Conservation (phyloP, 2,113 vertebrate species). For the Sinocyclocheilus maitianheensis region DNA sequence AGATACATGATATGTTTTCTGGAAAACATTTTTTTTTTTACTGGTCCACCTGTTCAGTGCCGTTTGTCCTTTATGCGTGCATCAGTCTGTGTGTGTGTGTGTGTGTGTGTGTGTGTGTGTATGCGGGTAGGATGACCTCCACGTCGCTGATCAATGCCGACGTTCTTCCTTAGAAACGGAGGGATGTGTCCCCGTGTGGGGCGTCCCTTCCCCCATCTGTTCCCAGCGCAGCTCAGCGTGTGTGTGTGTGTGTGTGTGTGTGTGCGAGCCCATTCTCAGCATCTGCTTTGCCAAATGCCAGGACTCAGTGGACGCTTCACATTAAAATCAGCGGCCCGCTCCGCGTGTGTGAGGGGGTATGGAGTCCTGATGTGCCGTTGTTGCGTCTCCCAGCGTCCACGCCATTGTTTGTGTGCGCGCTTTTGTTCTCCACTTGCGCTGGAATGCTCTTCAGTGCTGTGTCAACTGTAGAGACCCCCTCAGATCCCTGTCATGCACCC, state of each 20-base stretch:
- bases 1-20: conserved; percentile 54
- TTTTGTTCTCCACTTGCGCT: conserved; percentile 63
- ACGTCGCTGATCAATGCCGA: conserved; percentile 20
- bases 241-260: conserved; percentile 44
- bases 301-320: conserved; percentile 56
- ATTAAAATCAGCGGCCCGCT: conserved; percentile 23
- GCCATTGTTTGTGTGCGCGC: conserved; percentile 54
- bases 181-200: conserved; percentile 45
- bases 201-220: conserved; percentile 46
- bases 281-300: conserved; percentile 76
- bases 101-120: background rate
- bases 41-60: conserved; percentile 52
- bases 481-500: conserved; percentile 53
- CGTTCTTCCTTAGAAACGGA: conserved; percentile 15
- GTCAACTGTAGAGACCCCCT: conserved; percentile 53
- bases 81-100: conserved; percentile 19
- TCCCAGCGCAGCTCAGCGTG: conserved; percentile 49
- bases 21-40: conserved; percentile 15
- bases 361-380: conserved; percentile 53
- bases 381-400: conserved; percentile 57
- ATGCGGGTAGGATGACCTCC: conserved; percentile 25
- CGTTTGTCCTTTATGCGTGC: conserved; percentile 39
- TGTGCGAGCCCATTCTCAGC: conserved; percentile 61
- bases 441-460: conserved; percentile 67
- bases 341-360: conserved; percentile 38